Base-by-base conservation (phyloP, 2,888 invertebrate species). In the Hyles lineata region DNA sequence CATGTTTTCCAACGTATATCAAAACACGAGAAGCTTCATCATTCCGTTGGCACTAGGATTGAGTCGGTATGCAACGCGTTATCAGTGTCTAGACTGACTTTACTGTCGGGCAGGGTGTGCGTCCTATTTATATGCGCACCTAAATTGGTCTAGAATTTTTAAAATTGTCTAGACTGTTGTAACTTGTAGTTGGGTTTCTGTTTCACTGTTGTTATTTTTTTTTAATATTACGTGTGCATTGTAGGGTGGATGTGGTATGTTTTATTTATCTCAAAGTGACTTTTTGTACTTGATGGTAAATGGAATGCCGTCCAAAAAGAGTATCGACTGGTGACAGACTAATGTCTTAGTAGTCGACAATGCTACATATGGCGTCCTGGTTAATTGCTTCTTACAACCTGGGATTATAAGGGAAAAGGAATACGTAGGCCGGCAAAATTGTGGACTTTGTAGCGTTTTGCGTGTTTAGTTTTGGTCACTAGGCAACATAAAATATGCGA, bases 41-140 rank as follows among this genome's bases (percentile, higher is more conserved):
- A 32, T 61, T 29, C 1, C 32, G 61, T 61, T 61, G 61, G 61
- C 32, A 61, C 7, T 61, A 17, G 32, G 17, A 19, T 15, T 55
- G 55, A 17, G 55, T 19, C n/a, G 55, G 61, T 61, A 61, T 61
- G 61, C 29, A 61, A 19, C 61, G 15, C 8, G 61, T 61, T 61
- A 61, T 61, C 61, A 29, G 25, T 61, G 61, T 61, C 61, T 61
- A 61, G 61, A 61, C 61, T 25, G 21, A 17, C 55, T 55, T 55
- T 55, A 55, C n/a, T 19, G n/a, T 55, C n/a, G 52, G 52, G 52
- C 9, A 9, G 52, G 52, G 52, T 52, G 17, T 61, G 25, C 25
- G 61, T 29, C 5, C 61, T 32, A 61, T 61, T 19, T 61, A 19
- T 61, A 61, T 15, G 19, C 19, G 19, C 17, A 61, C 61, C 61